phyloP scores from a whole-genome alignment of 2,113 vertebrate genomes.

The Cynocephalus volans region DNA sequence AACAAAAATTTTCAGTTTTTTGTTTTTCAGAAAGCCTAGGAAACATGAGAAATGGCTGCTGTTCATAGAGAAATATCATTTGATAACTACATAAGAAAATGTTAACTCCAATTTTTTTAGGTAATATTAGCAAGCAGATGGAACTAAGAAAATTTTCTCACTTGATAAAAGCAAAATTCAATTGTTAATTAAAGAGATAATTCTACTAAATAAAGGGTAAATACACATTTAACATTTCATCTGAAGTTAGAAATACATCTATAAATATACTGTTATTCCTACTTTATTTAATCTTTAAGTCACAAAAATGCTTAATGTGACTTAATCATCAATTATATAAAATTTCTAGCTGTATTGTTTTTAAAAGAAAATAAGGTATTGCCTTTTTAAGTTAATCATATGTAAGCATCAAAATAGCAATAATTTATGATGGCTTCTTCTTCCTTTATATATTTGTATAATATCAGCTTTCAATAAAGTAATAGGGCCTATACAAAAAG shows the following conservation, averaged over 20 bases:
- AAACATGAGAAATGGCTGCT: conserved; percentile 46
- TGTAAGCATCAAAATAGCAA: neutral
- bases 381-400: neutral
- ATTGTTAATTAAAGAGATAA: conserved; percentile 52
- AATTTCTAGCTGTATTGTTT: neutral
- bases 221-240: conserved; percentile 60
- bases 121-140: conserved; percentile 72
- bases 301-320: neutral
- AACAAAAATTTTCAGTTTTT: conserved; percentile 64
- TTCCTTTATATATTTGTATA: neutral
- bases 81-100: conserved; percentile 76
- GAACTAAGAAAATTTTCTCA: conserved; percentile 68
- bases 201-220: conserved; percentile 72
- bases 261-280: conserved; percentile 40
- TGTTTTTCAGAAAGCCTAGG: conserved; percentile 31
- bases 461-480: neutral
- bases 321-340: conserved; percentile 51
- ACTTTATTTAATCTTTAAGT: conserved; percentile 21
- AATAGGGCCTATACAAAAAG: neutral
- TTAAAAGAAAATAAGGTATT: neutral
- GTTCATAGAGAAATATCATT: conserved; percentile 12
- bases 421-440: neutral
- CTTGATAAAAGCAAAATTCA: conserved; percentile 76
- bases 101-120: conserved; percentile 69
- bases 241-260: conserved; percentile 44